Evolutionary conservation across 1,140 invertebrate genomes (phyloP), one percentile per base, ranked within the genome.

Genomic region (Apis cerana): DNA sequence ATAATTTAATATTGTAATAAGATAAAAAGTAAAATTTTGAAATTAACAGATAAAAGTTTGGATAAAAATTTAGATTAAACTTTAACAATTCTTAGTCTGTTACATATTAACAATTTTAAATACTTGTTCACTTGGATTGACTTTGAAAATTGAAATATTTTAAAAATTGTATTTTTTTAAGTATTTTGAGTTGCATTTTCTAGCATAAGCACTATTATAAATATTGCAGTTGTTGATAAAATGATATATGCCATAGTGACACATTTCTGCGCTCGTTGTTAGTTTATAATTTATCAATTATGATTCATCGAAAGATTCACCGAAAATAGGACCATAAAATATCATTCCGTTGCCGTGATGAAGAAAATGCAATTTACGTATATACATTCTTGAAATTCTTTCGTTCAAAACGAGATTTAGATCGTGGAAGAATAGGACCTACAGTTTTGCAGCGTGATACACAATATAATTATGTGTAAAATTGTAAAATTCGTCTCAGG

Each of bases 401-500:
- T 77, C 21, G 10, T 82, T 82, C 17, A 23, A 43, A 43, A 50
- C 21, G 56, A 77, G 27, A 52, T n/a, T 58, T 54, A 48, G 64
- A 64, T 80, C 62, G 62, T 74, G 69, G 64, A 64, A 74, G 62
- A n/a, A 86, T 80, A 84, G 72, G 76, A 85, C 69, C 83, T 81
- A 88, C 65, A 80, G 72, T 89, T 87, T 87, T n/a, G 77, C 85
- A 67, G 85, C 80, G 88, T 86, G 82, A 86, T 85, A 82, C 82
- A 75, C 77, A 54, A 75, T 88, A 88, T 90, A 84, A 91, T 91
- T 92, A 92, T 90, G 89, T 93, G 91, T 93, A 92, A 92, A 93
- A 92, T 92, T 93, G 91, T 92, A 93, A 92, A 92, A 92, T 92
- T 92, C 87, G 86, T 90, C 84, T 70, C 83, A 79, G 84, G 89